Evolutionary conservation across 2,113 vertebrate genomes (phyloP), one percentile per base, ranked within the genome.

Genomic region (Syngnathoides biaculeatus): DNA sequence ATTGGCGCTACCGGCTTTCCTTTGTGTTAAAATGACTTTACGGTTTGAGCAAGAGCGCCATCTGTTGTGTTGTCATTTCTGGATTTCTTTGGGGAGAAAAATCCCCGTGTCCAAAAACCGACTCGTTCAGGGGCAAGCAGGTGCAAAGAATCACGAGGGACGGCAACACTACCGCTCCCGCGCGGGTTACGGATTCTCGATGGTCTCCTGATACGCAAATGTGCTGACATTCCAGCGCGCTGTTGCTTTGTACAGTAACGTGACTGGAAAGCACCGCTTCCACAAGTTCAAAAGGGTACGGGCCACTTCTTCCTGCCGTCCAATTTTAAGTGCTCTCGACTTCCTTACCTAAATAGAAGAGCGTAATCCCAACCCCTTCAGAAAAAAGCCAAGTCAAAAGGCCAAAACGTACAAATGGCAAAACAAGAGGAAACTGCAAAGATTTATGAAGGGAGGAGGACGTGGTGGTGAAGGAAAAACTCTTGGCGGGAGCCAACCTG

Each of bases 321-420:
- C 87, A 92, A 89, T 87, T 80, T 82, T 92, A 90, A 86, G 91
- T 82, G 75, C 92, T 89, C 87, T 91, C 90, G 92, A 95, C 94
- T 96, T 97, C 95, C 95, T 94, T 87, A 92, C 92, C 85, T 92
- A 94, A 94, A 93, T 89, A 93, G 90, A 93, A 92, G 90, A 88
- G 83, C 69, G 84, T 72, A 89, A 94, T 91, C 88, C 87, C 89
- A 92, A 90, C 87, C 91, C 86, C 89, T 86, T 88, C 78, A 89
- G 87, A 89, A 92, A 92, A 91, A 90, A 85, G 80, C 55, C 48
- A 59, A 78, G 82, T 87, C 88, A 92, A 92, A 92, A 90, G 91
- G 90, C 86, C 93, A 93, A 89, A 89, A 92, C 89, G 93, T 93
- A 87, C 92, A 94, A 94, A 93, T 93, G 93, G 94, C 95, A 95